A percentile compares a stretch with the other conserved stretches of the same genome.
Conservation (phyloP, 23 tunicate species). For the Botrylloides violaceus region DNA sequence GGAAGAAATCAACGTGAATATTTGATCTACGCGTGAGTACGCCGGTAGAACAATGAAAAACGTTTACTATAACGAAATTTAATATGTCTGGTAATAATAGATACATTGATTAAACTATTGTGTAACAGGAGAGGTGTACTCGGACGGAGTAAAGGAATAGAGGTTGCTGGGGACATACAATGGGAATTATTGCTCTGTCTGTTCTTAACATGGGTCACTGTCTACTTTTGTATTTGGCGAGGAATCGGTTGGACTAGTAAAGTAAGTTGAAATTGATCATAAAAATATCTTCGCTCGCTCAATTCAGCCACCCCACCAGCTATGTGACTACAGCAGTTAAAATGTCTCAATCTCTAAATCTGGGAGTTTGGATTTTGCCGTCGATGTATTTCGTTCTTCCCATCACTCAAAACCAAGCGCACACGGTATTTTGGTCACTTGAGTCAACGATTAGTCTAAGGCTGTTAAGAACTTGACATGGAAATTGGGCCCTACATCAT, state of each 20-base stretch:
- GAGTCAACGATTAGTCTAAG: too few species aligned
- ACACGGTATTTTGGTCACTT: too few species aligned
- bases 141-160: constrained; percentile 60
- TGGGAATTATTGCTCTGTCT: constrained; percentile 77
- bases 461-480: too few species aligned
- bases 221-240: constrained; percentile 87
- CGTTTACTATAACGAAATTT: neutral
- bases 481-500: too few species aligned
- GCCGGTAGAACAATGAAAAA: neutral
- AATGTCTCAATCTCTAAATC: too few species aligned
- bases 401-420: too few species aligned
- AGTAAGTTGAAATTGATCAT: too few species aligned
- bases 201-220: constrained; percentile 58
- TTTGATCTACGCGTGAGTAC: neutral
- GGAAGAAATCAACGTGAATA: neutral
- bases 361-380: too few species aligned
- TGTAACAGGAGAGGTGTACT: constrained; percentile 57
- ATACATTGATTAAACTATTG: neutral
- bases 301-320: too few species aligned
- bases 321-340: too few species aligned
- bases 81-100: neutral
- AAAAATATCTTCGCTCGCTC: too few species aligned
- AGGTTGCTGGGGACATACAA: constrained; percentile 46
- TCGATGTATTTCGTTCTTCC: too few species aligned
- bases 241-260: constrained; percentile 99